Conservation (phyloP, 2,797 vertebrate genomes). For the Caiman crocodilus region DNA sequence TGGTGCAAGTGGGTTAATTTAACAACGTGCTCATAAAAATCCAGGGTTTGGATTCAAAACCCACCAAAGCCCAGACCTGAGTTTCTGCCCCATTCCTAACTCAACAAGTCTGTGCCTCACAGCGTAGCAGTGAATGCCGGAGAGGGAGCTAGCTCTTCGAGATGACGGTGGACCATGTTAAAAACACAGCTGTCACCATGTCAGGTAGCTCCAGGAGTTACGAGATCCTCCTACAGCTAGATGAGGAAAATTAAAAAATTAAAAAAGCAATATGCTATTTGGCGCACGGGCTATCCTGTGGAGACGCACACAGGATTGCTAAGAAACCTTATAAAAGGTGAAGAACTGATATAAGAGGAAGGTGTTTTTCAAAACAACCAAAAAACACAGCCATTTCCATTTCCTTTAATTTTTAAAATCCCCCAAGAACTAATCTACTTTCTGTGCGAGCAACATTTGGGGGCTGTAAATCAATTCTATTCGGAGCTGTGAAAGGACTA, state of each 20-base stretch:
- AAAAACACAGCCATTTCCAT: conserved; percentile 37
- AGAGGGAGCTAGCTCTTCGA: background rate
- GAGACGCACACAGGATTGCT: background rate
- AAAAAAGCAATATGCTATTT: background rate
- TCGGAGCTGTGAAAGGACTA: background rate
- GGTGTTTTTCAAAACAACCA: background rate
- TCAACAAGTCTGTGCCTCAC: background rate
- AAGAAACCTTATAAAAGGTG: background rate
- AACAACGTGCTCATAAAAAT: rapidly evolving
- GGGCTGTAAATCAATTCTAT: conserved; percentile 28
- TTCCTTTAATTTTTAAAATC: conserved; percentile 63
- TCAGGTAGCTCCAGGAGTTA: background rate
- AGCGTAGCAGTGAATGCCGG: background rate
- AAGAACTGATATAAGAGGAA: conserved; percentile 3
- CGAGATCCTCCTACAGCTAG: background rate
- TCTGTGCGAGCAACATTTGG: conserved; percentile 10
- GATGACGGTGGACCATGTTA: background rate
- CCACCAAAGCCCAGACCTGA: background rate
- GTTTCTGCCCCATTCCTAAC: background rate
- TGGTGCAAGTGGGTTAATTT: background rate
- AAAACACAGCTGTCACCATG: background rate
- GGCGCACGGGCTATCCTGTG: background rate
- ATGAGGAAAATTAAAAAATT: background rate
- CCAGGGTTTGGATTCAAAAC: background rate
- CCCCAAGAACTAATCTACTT: conserved; percentile 40